phyloP scores from a whole-genome alignment of 2,888 invertebrate genomes.

The Cotesia congregata region DNA sequence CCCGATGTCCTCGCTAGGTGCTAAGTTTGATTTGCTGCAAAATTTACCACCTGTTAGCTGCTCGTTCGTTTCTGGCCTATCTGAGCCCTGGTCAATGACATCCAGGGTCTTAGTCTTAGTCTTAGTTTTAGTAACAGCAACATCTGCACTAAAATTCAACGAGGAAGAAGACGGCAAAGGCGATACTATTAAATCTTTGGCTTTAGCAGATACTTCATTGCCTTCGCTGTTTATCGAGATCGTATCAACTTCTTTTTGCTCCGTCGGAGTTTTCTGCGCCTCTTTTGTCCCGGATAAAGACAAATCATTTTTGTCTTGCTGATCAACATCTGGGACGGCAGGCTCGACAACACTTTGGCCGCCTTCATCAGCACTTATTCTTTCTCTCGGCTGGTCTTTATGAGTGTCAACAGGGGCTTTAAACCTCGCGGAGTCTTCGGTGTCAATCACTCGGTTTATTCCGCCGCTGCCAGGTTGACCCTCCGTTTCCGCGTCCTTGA shows the following conservation, averaged over 20 bases:
- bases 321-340: conserved; percentile 50
- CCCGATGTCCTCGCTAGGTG: conserved; percentile 51
- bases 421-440: conserved; percentile 23
- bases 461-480: conserved; percentile 24
- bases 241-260: too few relatives aligned
- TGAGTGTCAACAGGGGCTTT: conserved; percentile 18
- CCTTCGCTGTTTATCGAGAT: not conserved
- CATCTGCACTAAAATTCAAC: not conserved
- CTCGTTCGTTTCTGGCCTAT: not conserved
- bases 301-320: conserved; percentile 35
- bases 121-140: not conserved
- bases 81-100: not conserved
- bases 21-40: not conserved
- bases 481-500: conserved; percentile 61
- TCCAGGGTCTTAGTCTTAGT: not conserved
- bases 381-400: conserved; percentile 34
- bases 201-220: not conserved
- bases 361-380: conserved; percentile 33
- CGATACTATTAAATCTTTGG: conserved; percentile 4
- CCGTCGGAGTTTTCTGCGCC: conserved; percentile 27
- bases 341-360: conserved; percentile 51
- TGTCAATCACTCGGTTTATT: conserved; percentile 17
- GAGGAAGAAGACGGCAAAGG: not conserved
- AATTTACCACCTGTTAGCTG: not conserved
- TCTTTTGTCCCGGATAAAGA: not conserved